Evolutionary conservation across 2,797 vertebrate genomes (phyloP), one percentile per base, ranked within the genome.

Genomic region (Phataginus tetradactyla): DNA sequence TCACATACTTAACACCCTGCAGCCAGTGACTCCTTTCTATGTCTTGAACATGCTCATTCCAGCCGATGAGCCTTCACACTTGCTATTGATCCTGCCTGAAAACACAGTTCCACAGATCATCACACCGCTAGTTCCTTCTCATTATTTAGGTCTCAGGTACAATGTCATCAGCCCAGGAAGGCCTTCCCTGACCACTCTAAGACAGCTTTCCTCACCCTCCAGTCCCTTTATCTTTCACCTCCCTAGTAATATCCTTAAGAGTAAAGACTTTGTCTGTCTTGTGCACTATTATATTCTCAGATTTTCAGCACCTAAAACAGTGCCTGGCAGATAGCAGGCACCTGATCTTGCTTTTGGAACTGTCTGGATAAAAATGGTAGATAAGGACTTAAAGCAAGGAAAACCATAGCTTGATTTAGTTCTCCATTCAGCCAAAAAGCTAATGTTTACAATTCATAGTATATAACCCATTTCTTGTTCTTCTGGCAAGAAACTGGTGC

Each of bases 341-440:
- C 23, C 17, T 64, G 10, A 74, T 86, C n/a, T 29, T 71, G 8
- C 64, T 91, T 23, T 86, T 94, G 80, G 74, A 96, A 90, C 83
- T 25, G 71, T 93, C 61, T 91, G 27, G 59, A 55, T 78, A 72
- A 96, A 89, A 90, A 91, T 39, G 55, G 49, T 71, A 91, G 74
- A 53, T 83, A 77, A 80, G 13, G 32, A n/a, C 39, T 59, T 63
- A 42, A 72, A 49, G 29, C 61, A 94, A 95, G 25, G 51, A 83
- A 93, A 87, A 79, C 61, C 14, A 21, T 51, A 45, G 34, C 18
- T 96, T 42, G 1, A 21, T 72, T 96, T 64, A 88, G 42, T 80
- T 80, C 42, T 85, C 77, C 37, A 77, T 53, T 91, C 80, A 81
- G 32, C 21, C 72, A 80, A 86, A 95, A 95, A 74, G 59, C 57